phyloP scores from a whole-genome alignment of 2,888 invertebrate species.

The Cataglyphis livida region DNA sequence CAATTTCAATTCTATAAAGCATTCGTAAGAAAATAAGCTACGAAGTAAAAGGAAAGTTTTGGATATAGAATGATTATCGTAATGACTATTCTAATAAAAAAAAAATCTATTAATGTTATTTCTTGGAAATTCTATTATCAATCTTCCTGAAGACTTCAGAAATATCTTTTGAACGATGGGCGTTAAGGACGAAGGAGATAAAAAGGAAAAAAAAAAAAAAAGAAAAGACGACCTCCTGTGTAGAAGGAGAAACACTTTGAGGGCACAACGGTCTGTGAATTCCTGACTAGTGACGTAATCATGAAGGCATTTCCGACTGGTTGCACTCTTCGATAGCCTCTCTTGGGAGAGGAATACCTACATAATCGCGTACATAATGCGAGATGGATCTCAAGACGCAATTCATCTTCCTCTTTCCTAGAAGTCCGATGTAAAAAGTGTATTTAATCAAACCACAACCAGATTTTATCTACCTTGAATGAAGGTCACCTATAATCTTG shows the following conservation, averaged over 20 bases:
- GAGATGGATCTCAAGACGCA: constrained; percentile 21
- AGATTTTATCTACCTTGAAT: neutral
- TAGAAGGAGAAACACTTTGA: constrained; percentile 68
- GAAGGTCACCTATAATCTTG: neutral
- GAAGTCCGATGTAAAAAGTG: neutral
- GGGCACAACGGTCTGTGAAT: constrained; percentile 80
- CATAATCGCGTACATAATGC: constrained; percentile 73
- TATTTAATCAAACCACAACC: neutral
- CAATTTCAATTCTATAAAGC: neutral
- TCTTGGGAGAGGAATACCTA: constrained; percentile 71
- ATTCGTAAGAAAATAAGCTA: neutral
- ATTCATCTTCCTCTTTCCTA: neutral
- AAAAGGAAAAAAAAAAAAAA: constrained; percentile 40
- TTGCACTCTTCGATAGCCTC: constrained; percentile 80
- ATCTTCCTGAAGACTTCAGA: neutral
- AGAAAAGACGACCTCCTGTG: constrained; percentile 41
- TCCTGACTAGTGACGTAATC: constrained; percentile 83
- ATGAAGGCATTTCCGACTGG: constrained; percentile 84
- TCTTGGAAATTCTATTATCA: constrained; percentile 12
- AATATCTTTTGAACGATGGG: constrained; percentile 36
- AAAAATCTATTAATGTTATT: neutral
- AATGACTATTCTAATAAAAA: neutral
- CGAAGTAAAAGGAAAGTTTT: neutral
- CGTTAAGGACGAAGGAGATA: constrained; percentile 50
- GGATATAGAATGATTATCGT: neutral